phyloP scores from a whole-genome alignment of 2,113 vertebrate species.

The Piprites chloris region DNA sequence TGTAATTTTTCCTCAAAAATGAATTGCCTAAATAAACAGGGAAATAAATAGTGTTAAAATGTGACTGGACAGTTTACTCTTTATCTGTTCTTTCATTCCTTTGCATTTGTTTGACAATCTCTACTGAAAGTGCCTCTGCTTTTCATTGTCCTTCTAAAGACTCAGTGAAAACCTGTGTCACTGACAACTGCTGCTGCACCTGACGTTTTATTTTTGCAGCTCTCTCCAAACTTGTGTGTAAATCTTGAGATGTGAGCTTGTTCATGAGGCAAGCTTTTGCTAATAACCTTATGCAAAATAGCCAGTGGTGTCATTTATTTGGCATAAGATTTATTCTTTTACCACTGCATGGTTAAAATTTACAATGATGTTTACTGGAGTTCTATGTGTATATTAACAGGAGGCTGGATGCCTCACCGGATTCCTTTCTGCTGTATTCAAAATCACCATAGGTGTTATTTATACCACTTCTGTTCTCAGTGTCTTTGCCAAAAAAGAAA shows the following conservation, averaged over 20 bases:
- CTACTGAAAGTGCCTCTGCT: neutral
- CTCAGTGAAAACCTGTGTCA: neutral
- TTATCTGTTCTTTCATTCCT: neutral
- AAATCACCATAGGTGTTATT: constrained; percentile 18
- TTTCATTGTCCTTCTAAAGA: neutral
- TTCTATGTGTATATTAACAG: neutral
- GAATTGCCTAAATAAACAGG: neutral
- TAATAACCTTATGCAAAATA: neutral
- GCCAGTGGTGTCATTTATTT: neutral
- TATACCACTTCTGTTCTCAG: constrained; percentile 20
- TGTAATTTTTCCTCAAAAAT: neutral
- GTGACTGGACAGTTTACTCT: neutral
- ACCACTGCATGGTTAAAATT: neutral
- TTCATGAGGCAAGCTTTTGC: neutral
- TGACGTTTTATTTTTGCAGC: neutral
- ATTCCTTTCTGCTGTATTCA: constrained; percentile 20
- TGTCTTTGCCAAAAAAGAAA: constrained; percentile 23
- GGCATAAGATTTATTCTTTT: neutral
- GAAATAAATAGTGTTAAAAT: neutral
- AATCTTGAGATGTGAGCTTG: neutral
- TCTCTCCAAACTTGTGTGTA: neutral
- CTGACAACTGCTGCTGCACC: neutral
- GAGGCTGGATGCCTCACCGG: neutral
- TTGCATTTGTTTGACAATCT: neutral
- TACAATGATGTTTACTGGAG: neutral